Conservation (phyloP, 2,888 invertebrate species). For the Agrotis ipsilon region DNA sequence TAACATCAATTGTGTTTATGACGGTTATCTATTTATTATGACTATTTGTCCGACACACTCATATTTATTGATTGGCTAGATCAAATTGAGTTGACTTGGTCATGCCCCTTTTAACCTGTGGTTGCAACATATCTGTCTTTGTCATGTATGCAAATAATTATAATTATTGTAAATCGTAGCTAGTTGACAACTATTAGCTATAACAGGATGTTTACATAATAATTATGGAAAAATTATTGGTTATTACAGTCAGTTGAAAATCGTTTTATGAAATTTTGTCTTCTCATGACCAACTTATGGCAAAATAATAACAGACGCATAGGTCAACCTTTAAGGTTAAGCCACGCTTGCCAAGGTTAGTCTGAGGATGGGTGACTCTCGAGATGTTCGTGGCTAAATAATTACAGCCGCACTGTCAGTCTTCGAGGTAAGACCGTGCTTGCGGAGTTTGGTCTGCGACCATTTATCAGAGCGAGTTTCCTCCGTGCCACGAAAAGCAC, state of each 20-base stretch:
- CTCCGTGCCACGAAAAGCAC: too few relatives aligned
- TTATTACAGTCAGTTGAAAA: background rate
- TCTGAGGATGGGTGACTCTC: too few relatives aligned
- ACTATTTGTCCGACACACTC: conserved; percentile 22
- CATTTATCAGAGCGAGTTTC: too few relatives aligned
- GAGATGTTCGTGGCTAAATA: too few relatives aligned
- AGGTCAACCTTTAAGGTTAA: too few relatives aligned
- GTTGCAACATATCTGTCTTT: conserved; percentile 9
- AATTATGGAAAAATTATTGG: background rate
- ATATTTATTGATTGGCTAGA: conserved; percentile 50
- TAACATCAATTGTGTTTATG: conserved; percentile 39
- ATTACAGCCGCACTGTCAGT: too few relatives aligned
- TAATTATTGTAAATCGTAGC: background rate
- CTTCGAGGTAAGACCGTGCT: too few relatives aligned
- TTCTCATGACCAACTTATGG: too few relatives aligned
- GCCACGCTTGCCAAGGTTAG: too few relatives aligned
- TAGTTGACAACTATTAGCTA: background rate
- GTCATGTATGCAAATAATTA: conserved; percentile 12
- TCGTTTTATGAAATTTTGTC: background rate
- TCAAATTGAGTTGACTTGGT: conserved; percentile 53
- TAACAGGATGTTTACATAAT: background rate
- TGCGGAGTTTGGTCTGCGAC: too few relatives aligned
- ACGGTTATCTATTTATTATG: conserved; percentile 50
- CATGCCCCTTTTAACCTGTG: conserved; percentile 43
- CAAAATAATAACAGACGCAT: too few relatives aligned